Base-by-base conservation (phyloP, 2,888 invertebrate genomes). In the Poecilus cupreus region DNA sequence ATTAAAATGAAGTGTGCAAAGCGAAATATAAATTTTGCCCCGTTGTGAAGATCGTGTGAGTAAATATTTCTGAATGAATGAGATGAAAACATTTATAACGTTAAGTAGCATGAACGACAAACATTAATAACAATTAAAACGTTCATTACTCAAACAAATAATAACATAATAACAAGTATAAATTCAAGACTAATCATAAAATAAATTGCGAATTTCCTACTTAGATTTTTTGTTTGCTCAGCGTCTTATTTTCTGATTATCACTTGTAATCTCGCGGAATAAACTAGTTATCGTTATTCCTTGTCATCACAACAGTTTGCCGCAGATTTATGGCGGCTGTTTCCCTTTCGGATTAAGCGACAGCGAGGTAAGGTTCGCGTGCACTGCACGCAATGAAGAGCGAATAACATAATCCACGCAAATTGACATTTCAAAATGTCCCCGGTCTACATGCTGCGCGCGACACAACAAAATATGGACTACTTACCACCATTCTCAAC, bases 221-320 rank as follows among this genome's bases (percentile, higher is more conserved):
- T 72, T 72, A 72, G 24, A 20, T 16, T 70, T 70, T 70, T 70
- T 70, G 13, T 10, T 70, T 72, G 43, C 72, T 72, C 46, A 6
- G 72, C 43, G 20, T 72, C 43, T 72, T 68, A 72, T 72, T 72
- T 72, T 72, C 24, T 72, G 80, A 72, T 80, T 72, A 80, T 54
- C 54, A 32, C 70, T 51, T 70, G 80, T 80, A 72, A 80, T 80
- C 80, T 70, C 26, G 37, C 24, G 8, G 57, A 80, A 80, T 80
- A 80, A 80, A 80, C 54, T 72, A 54, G 80, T 54, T 80, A 72
- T 72, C 80, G 54, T 57, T 80, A 80, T 72, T 72, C 24, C 22
- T 72, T 72, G 80, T 80, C 80, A 80, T 72, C 80, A 80, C 80
- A 80, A 80, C 57, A 39, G 54, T 72, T 80, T 72, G 68, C 49